Base-by-base conservation (phyloP, 2,888 invertebrate species). In the Eurytoma adleriae region DNA sequence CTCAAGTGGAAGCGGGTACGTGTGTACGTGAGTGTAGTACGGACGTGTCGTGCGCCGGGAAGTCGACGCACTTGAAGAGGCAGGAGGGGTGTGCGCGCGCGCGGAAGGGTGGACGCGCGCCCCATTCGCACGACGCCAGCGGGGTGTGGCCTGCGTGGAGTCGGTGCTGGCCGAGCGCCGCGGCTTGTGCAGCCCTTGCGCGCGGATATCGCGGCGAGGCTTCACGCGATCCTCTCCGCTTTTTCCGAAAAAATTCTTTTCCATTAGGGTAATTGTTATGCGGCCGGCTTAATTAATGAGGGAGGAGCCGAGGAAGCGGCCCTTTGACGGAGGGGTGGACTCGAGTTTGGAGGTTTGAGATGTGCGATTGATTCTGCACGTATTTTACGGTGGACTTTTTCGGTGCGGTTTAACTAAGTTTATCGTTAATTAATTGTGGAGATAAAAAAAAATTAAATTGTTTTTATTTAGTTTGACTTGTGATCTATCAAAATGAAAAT, bases 251-350 rank as follows among this genome's bases (percentile, higher is more conserved):
- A 62, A 62, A 50, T 40, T 61, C 14, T 72, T 62, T 62, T 72
- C 71, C 71, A 72, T 72, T 72, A 72, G 13, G 71, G 50, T 72
- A 72, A 72, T 72, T 72, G 71, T 72, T 50, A 1, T 3, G 10
- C n/a, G 12, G 20, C 30, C n/a, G 48, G 40, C 14, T n/a, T 18
- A 64, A 40, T 18, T 3, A 40, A 18, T 10, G 62, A 18, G 40
- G 7, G 18, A 12, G 64, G 16, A 62, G 30, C 18, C 10, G 57
- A 57, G n/a, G 5, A 20, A 20, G 40, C 4, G 40, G 40, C 40
- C 7, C n/a, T 40, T 5, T 40, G 40, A 40, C 40, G 40, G 40
- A 40, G 40, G 40, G 40, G 40, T 40, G 5, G 40, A 40, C 40
- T 40, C 7, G 40, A 40, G 40, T 4, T 5, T 40, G 4, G 0